phyloP scores from a whole-genome alignment of 2,113 vertebrate genomes.

The Sapajus apella region DNA sequence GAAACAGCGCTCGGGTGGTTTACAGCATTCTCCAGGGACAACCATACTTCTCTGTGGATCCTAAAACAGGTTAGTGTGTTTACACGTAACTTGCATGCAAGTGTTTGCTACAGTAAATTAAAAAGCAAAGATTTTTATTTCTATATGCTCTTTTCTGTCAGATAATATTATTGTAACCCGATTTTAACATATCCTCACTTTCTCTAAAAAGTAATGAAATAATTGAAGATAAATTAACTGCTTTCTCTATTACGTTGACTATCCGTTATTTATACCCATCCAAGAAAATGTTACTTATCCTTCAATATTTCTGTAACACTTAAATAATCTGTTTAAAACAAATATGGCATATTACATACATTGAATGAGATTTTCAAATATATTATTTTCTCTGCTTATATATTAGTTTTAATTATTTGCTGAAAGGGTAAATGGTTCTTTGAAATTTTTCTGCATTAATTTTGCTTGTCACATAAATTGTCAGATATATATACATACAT shows the following conservation, averaged over 20 bases:
- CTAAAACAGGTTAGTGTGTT: constrained; percentile 91
- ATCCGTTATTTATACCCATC: neutral
- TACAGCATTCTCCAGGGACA: constrained; percentile 98
- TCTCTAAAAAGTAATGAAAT: neutral
- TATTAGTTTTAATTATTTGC: neutral
- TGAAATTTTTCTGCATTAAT: neutral
- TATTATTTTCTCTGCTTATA: neutral
- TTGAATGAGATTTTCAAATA: neutral
- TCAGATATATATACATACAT: neutral
- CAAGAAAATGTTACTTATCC: neutral
- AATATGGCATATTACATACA: neutral
- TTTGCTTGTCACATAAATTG: neutral
- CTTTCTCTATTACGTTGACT: neutral
- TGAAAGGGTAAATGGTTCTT: neutral
- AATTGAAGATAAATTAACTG: neutral
- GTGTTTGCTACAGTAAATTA: neutral
- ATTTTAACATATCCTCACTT: neutral
- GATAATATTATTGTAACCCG: neutral
- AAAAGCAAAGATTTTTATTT: neutral
- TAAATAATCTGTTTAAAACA: constrained; percentile 36
- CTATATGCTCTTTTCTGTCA: neutral
- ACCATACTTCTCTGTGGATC: constrained; percentile 98
- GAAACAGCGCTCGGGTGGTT: constrained; percentile 96
- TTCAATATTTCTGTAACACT: neutral
- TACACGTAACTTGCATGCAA: neutral